A percentile compares a stretch with the other conserved stretches of the same genome.
Conservation (phyloP, 2,113 vertebrate species). For the Colius striatus region DNA sequence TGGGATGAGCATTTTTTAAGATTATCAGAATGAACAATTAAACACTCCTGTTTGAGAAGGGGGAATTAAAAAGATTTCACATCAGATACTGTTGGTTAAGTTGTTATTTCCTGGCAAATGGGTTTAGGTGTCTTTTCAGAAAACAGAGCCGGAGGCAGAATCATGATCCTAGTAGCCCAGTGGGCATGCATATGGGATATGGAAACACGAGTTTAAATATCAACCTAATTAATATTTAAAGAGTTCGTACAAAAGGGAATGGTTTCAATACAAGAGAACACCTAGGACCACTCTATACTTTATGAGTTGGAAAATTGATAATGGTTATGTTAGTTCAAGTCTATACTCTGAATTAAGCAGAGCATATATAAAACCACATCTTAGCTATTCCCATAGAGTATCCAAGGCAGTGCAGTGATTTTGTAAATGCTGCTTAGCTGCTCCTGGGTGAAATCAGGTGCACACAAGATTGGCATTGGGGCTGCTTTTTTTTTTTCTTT, state of each 20-base stretch:
- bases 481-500: not conserved
- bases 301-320: slow-evolving; percentile 54
- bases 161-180: slow-evolving; percentile 38
- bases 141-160: slow-evolving; percentile 50
- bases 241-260: slow-evolving; percentile 43
- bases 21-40: not conserved
- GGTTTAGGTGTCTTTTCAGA: slow-evolving; percentile 24
- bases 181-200: slow-evolving; percentile 26
- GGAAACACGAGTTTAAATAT: slow-evolving; percentile 59
- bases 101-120: slow-evolving; percentile 12
- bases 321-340: not conserved
- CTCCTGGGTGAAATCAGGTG: not conserved
- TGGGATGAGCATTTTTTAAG: not conserved
- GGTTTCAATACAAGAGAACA: not conserved
- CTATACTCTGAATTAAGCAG: not conserved
- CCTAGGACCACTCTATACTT: not conserved
- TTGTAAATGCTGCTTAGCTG: not conserved
- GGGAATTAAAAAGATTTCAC: not conserved
- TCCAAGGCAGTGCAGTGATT: not conserved
- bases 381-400: not conserved
- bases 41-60: not conserved
- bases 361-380: not conserved
- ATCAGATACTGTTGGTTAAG: not conserved
- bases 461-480: too few species aligned
- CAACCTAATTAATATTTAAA: slow-evolving; percentile 67